phyloP scores from a whole-genome alignment of 2,888 invertebrate species.

The Coelinius sp. region DNA sequence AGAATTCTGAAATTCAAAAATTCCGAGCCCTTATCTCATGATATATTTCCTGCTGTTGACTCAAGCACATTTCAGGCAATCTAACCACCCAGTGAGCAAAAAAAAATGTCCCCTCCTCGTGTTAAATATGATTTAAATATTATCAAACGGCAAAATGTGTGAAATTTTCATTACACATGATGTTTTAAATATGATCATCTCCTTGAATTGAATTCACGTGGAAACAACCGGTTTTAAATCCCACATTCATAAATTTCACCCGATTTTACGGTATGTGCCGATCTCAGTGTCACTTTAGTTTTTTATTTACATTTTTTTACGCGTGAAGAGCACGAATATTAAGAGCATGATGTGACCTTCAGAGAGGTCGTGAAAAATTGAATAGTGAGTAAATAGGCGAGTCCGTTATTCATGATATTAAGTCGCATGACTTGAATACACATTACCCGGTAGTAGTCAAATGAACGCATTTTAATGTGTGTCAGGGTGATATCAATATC shows the following conservation, averaged over 20 bases:
- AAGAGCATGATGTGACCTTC: not conserved
- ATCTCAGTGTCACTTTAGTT: not conserved
- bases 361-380: not conserved
- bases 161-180: not conserved
- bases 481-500: conserved; percentile 6
- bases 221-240: conserved; percentile 17
- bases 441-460: not conserved
- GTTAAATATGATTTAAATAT: not conserved
- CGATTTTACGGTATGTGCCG: conserved; percentile 18
- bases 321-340: not conserved
- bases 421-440: conserved; percentile 6
- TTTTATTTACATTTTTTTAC: not conserved
- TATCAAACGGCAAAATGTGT: not conserved
- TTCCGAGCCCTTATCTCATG: not conserved
- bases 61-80: not conserved
- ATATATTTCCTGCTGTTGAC: conserved; percentile 14
- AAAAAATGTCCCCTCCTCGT: not conserved
- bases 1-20: no score
- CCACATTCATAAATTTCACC: conserved; percentile 11
- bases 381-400: not conserved
- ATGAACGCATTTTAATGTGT: not conserved
- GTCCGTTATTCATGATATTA: conserved; percentile 15
- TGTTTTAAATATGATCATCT: not conserved
- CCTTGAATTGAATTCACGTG: not conserved
- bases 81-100: not conserved